Base-by-base conservation (phyloP, 2,113 vertebrate genomes). In the Coreoperca whiteheadi region DNA sequence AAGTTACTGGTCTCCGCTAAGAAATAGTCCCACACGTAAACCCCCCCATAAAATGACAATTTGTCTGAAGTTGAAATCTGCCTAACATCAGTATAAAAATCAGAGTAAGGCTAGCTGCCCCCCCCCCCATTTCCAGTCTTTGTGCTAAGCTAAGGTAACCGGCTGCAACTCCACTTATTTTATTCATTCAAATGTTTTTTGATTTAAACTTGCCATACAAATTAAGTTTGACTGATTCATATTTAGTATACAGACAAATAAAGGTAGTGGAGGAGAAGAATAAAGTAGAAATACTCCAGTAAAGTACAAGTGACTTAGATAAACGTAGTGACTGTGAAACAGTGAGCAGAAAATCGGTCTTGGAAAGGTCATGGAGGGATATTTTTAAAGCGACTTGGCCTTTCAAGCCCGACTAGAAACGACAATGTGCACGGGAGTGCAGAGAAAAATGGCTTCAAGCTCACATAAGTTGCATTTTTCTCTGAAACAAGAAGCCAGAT, bases 401-500 rank as follows among this genome's bases (percentile, higher is more conserved):
- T 67, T 57, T 53, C 1, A 9, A 37, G 23, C 14, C 16, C 2
- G 9, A 25, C 23, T n/a, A n/a, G n/a, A n/a, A n/a, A n/a, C n/a
- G n/a, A n/a, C n/a, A n/a, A 23, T 39, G 11, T n/a, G 23, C 32
- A 64, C 21, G 10, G 11, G 2, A 41, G 41, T 34, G 18, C 59
- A 37, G 59, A 61, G 34, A 64, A 14, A 60, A 60, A 60, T 32
- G 8, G 4, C 32, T 43, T 43, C 1, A n/a, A 0, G 12, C 11
- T 28, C 41, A 66, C 43, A 53, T 28, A 25, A 20, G 4, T n/a
- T 15, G 34, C 21, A 18, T 75, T 53, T 30, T 63, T 32, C 34
- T 43, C 28, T 39, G 37, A 61, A 25, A 41, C 21, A 61, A 56
- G 34, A 32, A 32, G 30, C 59, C 83, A 74, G 57, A 56, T 63